phyloP scores from a whole-genome alignment of 2,797 vertebrate genomes.

The Epinephelus coioides region DNA sequence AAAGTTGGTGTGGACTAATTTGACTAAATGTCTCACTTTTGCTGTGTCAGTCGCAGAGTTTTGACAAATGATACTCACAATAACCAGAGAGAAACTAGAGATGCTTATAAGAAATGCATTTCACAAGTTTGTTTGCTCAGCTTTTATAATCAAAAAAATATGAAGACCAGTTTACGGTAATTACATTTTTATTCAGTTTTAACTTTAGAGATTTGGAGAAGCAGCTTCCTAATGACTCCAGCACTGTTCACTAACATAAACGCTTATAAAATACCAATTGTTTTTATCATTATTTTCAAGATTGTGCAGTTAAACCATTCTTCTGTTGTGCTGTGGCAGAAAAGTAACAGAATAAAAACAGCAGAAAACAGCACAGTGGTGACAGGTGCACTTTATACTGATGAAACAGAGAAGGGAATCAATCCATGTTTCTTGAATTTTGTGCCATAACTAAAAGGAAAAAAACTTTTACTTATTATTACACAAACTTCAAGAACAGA shows the following conservation, averaged over 20 bases:
- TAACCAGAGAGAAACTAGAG: neutral
- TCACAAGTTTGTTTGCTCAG: neutral
- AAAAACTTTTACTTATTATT: no score
- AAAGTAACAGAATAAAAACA: neutral
- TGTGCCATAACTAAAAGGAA: no score
- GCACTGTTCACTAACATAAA: no score
- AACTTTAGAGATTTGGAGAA: neutral
- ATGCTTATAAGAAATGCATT: neutral
- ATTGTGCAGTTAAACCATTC: neutral
- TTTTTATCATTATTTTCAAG: neutral
- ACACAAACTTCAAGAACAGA: no score
- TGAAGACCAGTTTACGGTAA: neutral
- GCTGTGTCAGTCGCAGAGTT: neutral
- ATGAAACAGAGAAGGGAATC: neutral
- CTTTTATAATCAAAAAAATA: neutral
- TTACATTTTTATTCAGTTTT: neutral
- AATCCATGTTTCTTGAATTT: no score
- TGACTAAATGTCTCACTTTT: neutral
- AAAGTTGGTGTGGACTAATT: neutral
- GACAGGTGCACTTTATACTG: conserved; percentile 1
- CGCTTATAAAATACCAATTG: neutral
- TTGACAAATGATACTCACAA: conserved; percentile 1
- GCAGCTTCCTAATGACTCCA: neutral
- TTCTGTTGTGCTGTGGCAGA: neutral
- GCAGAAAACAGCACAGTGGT: neutral